Conservation (phyloP, 1,140 invertebrate species). For the Megalonaias nervosa region DNA sequence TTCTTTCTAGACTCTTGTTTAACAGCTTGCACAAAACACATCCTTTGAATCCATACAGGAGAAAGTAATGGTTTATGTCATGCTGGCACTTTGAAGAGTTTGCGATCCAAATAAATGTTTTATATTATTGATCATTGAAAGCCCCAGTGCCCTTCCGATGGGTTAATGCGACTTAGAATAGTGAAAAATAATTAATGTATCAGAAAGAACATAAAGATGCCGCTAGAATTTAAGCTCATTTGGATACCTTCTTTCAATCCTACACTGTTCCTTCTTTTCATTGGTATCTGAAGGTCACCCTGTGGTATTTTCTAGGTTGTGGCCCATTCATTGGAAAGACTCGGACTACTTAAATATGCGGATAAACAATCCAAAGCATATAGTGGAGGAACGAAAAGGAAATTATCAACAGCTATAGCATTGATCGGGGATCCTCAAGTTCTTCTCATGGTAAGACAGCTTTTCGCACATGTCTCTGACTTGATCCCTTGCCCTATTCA, state of each 20-base stretch:
- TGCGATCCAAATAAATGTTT: no score
- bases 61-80: no score
- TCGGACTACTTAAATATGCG: conserved; percentile 61
- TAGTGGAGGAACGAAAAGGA: conserved; percentile 77
- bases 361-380: conserved; percentile 73
- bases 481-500: no score
- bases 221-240: not conserved
- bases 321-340: conserved; percentile 68
- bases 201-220: not conserved
- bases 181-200: not conserved
- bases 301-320: conserved; percentile 67
- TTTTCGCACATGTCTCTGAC: no score
- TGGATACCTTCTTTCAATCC: not conserved
- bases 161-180: conserved; percentile 5
- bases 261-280: not conserved
- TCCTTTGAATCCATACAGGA: no score
- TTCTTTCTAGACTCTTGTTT: no score
- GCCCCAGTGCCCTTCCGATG: no score
- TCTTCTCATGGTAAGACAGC: conserved; percentile 79
- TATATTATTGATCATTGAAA: no score
- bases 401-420: conserved; percentile 75
- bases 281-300: not conserved
- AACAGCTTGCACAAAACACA: no score
- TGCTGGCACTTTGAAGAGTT: no score
- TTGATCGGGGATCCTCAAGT: conserved; percentile 81